phyloP scores from a whole-genome alignment of 1,140 invertebrate species.

The Drosophila triauraria region DNA sequence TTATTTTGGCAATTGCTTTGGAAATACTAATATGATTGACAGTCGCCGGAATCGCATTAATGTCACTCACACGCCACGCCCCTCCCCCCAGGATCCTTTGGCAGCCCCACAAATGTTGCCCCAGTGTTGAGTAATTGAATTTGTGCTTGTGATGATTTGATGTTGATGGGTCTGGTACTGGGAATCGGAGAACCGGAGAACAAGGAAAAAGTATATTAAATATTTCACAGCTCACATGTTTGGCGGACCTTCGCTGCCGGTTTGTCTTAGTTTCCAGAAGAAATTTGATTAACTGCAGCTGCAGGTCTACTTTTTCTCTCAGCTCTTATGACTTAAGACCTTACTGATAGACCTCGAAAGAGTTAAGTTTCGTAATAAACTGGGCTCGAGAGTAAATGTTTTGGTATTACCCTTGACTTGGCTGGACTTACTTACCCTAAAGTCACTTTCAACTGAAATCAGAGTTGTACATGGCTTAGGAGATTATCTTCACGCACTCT shows the following conservation, averaged over 20 bases:
- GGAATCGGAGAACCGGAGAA: conserved; percentile 19
- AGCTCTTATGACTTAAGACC: not conserved
- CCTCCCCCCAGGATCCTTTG: not conserved
- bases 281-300: conserved; percentile 57
- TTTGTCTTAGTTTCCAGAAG: conserved; percentile 47
- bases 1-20: conserved; percentile 55
- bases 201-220: conserved; percentile 61
- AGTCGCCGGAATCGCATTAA: conserved; percentile 68
- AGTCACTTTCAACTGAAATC: conserved; percentile 19
- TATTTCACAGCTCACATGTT: conserved; percentile 57
- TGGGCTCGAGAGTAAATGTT: not conserved
- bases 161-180: conserved; percentile 34
- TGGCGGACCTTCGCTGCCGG: conserved; percentile 4
- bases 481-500: conserved; percentile 43
- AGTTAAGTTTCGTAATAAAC: not conserved
- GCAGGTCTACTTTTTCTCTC: conserved; percentile 26
- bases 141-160: conserved; percentile 78
- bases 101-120: conserved; percentile 23
- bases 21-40: conserved; percentile 73
- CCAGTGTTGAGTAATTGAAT: conserved; percentile 75
- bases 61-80: conserved; percentile 62
- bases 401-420: not conserved
- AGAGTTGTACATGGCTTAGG: conserved; percentile 32
- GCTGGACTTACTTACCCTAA: conserved; percentile 13
- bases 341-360: no score